Evolutionary conservation across 2,113 vertebrate species (phyloP).

Genomic region (Sinocyclocheilus maitianheensis): DNA sequence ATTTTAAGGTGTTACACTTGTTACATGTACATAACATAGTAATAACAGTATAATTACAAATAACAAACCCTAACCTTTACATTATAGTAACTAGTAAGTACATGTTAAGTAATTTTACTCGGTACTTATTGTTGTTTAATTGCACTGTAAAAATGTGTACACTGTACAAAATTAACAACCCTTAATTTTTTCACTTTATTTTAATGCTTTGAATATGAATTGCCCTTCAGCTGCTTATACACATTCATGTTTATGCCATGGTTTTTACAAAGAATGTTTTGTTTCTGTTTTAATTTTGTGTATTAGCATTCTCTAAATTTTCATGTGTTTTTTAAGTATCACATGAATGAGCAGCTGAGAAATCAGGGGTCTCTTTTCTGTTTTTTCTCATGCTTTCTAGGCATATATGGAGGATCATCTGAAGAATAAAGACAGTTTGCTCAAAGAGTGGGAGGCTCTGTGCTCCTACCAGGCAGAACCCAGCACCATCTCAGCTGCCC

Average conservation of each 20-base stretch:
- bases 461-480: slow-evolving; percentile 95
- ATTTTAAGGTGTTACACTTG: too few species aligned
- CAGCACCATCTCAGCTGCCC: slow-evolving; percentile 80
- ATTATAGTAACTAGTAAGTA: neutral
- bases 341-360: slow-evolving; percentile 4
- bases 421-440: slow-evolving; percentile 89
- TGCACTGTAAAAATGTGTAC: neutral
- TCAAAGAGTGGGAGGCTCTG: slow-evolving; percentile 95
- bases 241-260: neutral
- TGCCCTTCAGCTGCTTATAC: neutral
- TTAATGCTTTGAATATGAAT: neutral
- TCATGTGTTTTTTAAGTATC: neutral
- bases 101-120: neutral
- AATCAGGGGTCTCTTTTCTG: neutral
- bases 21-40: neutral
- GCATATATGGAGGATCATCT: slow-evolving; percentile 99
- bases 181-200: neutral
- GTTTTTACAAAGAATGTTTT: neutral
- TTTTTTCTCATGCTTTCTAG: slow-evolving; percentile 63
- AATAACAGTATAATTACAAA: neutral
- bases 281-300: neutral
- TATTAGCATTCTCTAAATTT: neutral
- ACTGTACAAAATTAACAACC: neutral
- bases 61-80: neutral
- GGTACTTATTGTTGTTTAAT: neutral